phyloP scores from a whole-genome alignment of 2,797 vertebrate genomes.

The Lagodon rhomboides region DNA sequence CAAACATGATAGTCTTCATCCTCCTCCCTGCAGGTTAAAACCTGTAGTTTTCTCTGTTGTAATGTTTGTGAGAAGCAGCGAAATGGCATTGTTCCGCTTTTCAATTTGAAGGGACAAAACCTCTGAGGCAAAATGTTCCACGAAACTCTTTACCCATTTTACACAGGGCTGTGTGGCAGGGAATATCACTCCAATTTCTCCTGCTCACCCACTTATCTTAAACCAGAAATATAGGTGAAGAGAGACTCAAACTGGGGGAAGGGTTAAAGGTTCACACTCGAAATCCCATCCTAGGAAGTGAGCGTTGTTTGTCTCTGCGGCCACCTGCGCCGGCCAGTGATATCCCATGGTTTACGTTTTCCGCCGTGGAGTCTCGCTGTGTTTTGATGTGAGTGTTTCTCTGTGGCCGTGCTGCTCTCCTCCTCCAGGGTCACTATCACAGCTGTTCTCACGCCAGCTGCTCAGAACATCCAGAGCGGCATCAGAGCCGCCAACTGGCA shows the following conservation, averaged over 20 bases:
- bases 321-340: conserved; percentile 67
- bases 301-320: conserved; percentile 65
- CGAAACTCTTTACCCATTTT: conserved; percentile 12
- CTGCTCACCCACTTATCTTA: not conserved
- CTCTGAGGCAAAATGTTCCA: not conserved
- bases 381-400: conserved; percentile 68
- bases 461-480: conserved; percentile 45
- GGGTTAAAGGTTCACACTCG: conserved; percentile 24
- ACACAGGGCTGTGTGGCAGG: not conserved
- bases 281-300: conserved; percentile 38
- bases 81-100: not conserved
- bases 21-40: not conserved
- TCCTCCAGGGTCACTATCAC: conserved; percentile 68
- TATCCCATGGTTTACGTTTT: conserved; percentile 73
- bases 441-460: conserved; percentile 76
- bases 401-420: conserved; percentile 49
- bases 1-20: not conserved
- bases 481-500: conserved; percentile 37
- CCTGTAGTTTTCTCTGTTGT: not conserved
- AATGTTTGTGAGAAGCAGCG: not conserved
- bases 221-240: conserved; percentile 20
- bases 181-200: not conserved
- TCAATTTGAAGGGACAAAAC: not conserved
- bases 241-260: conserved; percentile 50
- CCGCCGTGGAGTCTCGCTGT: conserved; percentile 65